Evolutionary conservation across 2,113 vertebrate species (phyloP), one percentile per base, ranked within the genome.

Genomic region (Pelmatolapia mariae): DNA sequence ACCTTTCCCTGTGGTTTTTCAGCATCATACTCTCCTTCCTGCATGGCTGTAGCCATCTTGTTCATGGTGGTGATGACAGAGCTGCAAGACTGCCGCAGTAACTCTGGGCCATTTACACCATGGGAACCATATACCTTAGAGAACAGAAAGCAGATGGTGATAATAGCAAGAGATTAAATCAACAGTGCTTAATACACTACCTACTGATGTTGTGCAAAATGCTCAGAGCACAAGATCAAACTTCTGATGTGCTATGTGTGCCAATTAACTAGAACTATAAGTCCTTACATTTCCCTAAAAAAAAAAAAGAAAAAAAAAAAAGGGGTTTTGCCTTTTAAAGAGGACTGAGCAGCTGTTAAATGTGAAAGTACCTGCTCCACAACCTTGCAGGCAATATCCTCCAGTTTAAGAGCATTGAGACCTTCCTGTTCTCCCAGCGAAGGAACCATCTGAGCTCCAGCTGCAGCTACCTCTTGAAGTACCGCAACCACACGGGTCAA

Each of bases 11-110:
- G 97, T 1, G 97, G 97, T 86, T 97, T 96, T 80, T 99, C 98
- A 0, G 98, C 97, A 1, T 99, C 99, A 0, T 98, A 99, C 86
- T 99, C 99, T 2, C 99, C 99, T 93, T 99, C 98, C 95, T 99
- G 99, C 99, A 99, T 99, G 87, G 98, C 98, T 0, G 98, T 99
- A 91, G 98, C 98, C 98, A 98, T 97, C 95, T 99, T 99, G 96
- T 99, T 99, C 99, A 99, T 99, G 80, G 98, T 98, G 1, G 96
- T 95, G 3, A 99, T 98, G 80, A 99, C 97, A 33, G 98, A 94
- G 89, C 63, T 95, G 94, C 98, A 99, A 1, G 99, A 99, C 96
- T 99, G 98, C 3, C 97, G 98, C 91, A 99, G 96, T 83, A 97
- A 97, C 91, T 99, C 98, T 1, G 97, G 96, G 6, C 97, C 97